Base-by-base conservation (phyloP, 2,888 invertebrate genomes). In the Lobophora halterata region DNA sequence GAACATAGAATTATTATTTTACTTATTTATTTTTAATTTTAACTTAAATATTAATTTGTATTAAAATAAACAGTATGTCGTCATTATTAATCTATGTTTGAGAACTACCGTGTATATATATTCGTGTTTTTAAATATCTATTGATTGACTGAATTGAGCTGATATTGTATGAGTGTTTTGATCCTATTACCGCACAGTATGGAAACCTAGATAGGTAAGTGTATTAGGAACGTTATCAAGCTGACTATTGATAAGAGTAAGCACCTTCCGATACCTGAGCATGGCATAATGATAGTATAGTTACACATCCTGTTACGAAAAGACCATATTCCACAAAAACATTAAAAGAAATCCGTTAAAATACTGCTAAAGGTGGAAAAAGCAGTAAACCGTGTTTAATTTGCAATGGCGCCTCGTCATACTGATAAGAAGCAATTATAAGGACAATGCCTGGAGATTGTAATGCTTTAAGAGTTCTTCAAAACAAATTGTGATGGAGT, bases 391-490 rank as follows among this genome's bases (percentile, higher is more conserved):
- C 17, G 31, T 37, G 11, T 37, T 38, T 23, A 44, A 43, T 24
- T 37, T 26, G 18, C 36, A 44, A 28, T 34, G 29, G 29, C 8
- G 25, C 28, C 18, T 21, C 28, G 20, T 27, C 29, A 32, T 3
- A 24, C 17, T 25, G 50, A 46, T 50, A 55, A 50, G 14, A 10
- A 17, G 30, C 31, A 41, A 43, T 52, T 49, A 55, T 29, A 45
- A 50, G 52, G 50, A 35, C 50, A 37, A 42, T 48, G 35, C 50
- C 49, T 46, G 34, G 12, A 37, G 35, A 43, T 41, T 49, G 37
- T 10, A 13, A 17, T 39, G 24, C 24, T 28, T 12, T 31, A 16
- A 17, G 30, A 29, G 5, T 7, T 21, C 18, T 20, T 37, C 26
- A 33, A 25, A 43, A 29, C 36, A 36, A 32, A 32, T 31, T 40